Evolutionary conservation across 1,140 invertebrate genomes (phyloP), one percentile per base, ranked within the genome.

Genomic region (Thaumetopoea pityocampa): DNA sequence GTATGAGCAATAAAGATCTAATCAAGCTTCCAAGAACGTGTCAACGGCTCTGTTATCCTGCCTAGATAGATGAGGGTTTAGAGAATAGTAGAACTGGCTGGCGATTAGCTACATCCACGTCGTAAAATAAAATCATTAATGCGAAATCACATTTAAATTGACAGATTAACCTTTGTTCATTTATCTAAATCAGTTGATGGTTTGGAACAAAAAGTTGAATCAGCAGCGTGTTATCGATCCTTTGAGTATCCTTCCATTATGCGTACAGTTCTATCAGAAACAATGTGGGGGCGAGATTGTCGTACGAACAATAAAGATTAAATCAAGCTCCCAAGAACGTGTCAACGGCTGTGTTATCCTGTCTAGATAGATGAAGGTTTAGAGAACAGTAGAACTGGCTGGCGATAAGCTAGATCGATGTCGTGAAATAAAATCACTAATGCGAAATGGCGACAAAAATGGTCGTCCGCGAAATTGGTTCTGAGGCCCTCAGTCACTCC

Each of bases 201-300:
- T 46, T 6, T 19, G n/a, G 34, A 60, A 65, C 58, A 60, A 63
- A 59, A 49, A 57, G 63, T 68, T 70, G 57, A 64, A 53, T 61
- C 48, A 49, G 58, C 43, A 62, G 49, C 55, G 35, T 40, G 32
- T 71, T 69, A 71, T 73, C 71, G 71, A 71, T 67, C 65, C 52
- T 45, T 52, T 3, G 46, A 51, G 57, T 62, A 66, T 57, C 56
- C 43, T 53, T 43, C 60, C 37, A 67, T 68, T 68, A 70, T 51
- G 37, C 42, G 51, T 64, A 70, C 49, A 14, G 32, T 50, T 53
- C 35, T 40, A 29, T 37, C 41, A 50, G 51, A 50, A 48, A 42
- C 54, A 62, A 50, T 59, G 35, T 60, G 60, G 42, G 33, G 24
- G 35, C 43, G 27, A 27, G 32, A 22, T 8, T 22, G 19, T 27